Evolutionary conservation across 2,888 invertebrate genomes (phyloP).

Genomic region (Gibbula magus): DNA sequence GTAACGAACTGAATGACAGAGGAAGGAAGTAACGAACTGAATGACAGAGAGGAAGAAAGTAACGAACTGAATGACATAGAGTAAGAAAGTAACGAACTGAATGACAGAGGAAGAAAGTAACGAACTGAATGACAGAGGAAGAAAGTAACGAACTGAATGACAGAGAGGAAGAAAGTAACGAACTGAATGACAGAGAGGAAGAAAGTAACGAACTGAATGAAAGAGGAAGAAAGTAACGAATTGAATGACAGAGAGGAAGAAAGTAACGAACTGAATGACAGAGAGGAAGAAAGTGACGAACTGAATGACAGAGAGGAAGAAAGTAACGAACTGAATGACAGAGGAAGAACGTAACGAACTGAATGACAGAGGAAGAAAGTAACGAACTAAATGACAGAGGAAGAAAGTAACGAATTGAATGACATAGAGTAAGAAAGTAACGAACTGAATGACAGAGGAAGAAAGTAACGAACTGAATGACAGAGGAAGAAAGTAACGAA

Average conservation of each 20-base stretch:
- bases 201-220: not conserved
- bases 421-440: not conserved
- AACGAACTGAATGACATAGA: too few species aligned
- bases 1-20: not conserved
- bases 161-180: too few species aligned
- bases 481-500: not conserved
- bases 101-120: too few species aligned
- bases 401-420: conserved; percentile 2
- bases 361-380: too few species aligned
- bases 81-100: too few species aligned
- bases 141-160: too few species aligned
- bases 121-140: too few species aligned
- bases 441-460: not conserved
- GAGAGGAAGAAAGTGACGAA: conserved; percentile 22
- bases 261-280: conserved; percentile 9
- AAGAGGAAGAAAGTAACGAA: not conserved
- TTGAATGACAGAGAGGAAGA: not conserved
- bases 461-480: not conserved
- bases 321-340: not conserved
- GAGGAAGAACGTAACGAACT: too few species aligned
- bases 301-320: conserved; percentile 21
- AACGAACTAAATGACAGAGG: not conserved
- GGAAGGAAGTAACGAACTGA: not conserved
- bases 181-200: too few species aligned
- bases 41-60: too few species aligned